Base-by-base conservation (phyloP, 1,140 invertebrate genomes). In the Rhagoletis zephyria region DNA sequence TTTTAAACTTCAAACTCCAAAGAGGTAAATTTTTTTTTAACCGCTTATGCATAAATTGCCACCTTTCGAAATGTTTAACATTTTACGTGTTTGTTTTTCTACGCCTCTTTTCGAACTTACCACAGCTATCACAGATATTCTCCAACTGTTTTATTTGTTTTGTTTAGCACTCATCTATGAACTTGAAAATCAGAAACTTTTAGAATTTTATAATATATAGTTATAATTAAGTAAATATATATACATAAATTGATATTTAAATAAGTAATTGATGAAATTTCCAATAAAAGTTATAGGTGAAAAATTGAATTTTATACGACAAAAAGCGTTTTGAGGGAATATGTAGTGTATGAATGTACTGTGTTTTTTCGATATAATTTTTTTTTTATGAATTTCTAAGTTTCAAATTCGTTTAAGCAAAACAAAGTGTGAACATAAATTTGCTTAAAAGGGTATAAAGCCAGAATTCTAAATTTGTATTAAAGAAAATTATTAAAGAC, bases 391-490 rank as follows among this genome's bases (percentile, higher is more conserved):
- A 56, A 81, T 59, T 81, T 51, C 74, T 81, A 59, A 30, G 74
- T 81, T 81, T 56, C 74, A 81, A 81, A 40, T 81, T 81, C 74
- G 16, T 81, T 81, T 81, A 81, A 81, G 74, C 74, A 81, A 81
- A 86, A 85, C 45, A 14, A 63, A 16, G 40, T 87, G 64, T 67
- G 63, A 63, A 64, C 14, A 67, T 67, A 59, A 87, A 67, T 67
- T 87, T 87, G 86, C 86, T 87, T 87, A 70, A 87, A 87, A 86
- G 59, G 63, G 51, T 61, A 63, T 59, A 87, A 87, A 87, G 86
- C 86, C 86, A 87, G 63, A 67, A 87, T 87, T 87, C 86, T 87
- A 87, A 87, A 87, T 87, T 87, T 87, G 86, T 87, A 87, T 87
- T 87, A 67, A 87, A 67, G 59, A 87, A 81, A 81, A 56, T 81